phyloP scores from a whole-genome alignment of 2,888 invertebrate genomes.

The Aromia moschata region DNA sequence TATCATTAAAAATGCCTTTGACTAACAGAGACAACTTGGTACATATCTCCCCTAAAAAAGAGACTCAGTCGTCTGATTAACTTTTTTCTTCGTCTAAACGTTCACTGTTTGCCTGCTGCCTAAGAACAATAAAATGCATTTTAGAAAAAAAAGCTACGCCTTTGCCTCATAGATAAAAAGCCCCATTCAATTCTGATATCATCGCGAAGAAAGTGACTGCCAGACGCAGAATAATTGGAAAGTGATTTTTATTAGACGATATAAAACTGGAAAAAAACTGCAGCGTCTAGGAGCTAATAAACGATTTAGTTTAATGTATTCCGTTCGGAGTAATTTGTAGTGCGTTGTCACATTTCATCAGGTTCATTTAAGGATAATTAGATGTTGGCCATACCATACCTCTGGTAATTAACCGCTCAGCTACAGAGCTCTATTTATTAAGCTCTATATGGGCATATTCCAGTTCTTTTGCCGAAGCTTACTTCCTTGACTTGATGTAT shows the following conservation, averaged over 20 bases:
- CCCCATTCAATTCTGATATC: slow-evolving; percentile 19
- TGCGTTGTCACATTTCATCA: slow-evolving; percentile 24
- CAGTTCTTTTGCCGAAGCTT: slow-evolving; percentile 24
- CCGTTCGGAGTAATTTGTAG: slow-evolving; percentile 31
- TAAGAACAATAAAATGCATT: slow-evolving; percentile 9
- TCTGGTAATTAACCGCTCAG: slow-evolving; percentile 30
- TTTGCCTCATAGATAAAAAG: slow-evolving; percentile 14
- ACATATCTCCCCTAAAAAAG: no score
- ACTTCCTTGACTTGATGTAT: slow-evolving; percentile 26
- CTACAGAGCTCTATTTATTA: slow-evolving; percentile 32
- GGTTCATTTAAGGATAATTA: slow-evolving; percentile 37
- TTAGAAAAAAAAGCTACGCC: slow-evolving; percentile 11
- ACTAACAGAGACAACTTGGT: no score
- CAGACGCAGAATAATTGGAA: slow-evolving; percentile 47
- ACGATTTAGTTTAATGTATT: slow-evolving; percentile 36
- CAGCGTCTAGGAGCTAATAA: slow-evolving; percentile 27
- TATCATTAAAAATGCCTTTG: no score
- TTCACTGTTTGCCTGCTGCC: slow-evolving; percentile 16
- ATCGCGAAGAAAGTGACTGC: slow-evolving; percentile 45
- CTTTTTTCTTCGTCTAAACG: slow-evolving; percentile 13
- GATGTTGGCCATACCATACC: slow-evolving; percentile 29
- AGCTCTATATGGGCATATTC: slow-evolving; percentile 32
- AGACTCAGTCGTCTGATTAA: slow-evolving; percentile 18
- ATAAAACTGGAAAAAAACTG: slow-evolving; percentile 35
- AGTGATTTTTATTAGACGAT: slow-evolving; percentile 45